phyloP scores from a whole-genome alignment of 1,140 invertebrate genomes.

The Zophobas morio region DNA sequence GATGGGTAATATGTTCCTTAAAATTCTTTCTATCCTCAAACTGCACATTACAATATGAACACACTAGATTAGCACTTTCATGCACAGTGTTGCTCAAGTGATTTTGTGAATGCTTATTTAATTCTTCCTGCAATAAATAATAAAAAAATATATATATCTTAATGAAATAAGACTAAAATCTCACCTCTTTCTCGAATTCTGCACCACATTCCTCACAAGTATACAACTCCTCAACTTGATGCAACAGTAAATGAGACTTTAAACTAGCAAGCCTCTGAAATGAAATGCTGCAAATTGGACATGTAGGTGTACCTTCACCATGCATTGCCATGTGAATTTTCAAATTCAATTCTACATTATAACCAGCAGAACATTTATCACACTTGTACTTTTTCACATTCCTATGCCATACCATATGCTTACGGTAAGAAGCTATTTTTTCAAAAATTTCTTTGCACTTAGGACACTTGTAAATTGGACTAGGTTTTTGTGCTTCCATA shows the following conservation, averaged over 20 bases:
- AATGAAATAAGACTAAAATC: constrained; percentile 44
- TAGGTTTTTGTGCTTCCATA: constrained; percentile 28
- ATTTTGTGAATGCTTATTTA: constrained; percentile 70
- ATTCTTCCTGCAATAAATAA: constrained; percentile 67
- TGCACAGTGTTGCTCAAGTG: constrained; percentile 67
- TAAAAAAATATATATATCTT: not conserved
- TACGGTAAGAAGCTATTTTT: constrained; percentile 50
- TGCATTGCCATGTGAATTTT: constrained; percentile 74
- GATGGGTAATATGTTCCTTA: constrained; percentile 70
- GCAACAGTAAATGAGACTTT: constrained; percentile 79
- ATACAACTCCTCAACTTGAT: constrained; percentile 79
- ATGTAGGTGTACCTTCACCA: constrained; percentile 73
- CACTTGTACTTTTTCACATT: constrained; percentile 78
- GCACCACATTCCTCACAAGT: constrained; percentile 80
- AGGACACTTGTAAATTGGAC: constrained; percentile 47
- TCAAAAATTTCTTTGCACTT: constrained; percentile 54
- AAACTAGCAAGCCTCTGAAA: constrained; percentile 79
- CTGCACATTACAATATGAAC: constrained; percentile 62
- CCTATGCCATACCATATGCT: constrained; percentile 68
- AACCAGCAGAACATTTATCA: constrained; percentile 73
- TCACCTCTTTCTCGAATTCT: constrained; percentile 77
- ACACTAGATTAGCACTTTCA: constrained; percentile 52
- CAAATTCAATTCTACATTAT: constrained; percentile 74
- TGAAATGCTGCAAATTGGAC: constrained; percentile 75
- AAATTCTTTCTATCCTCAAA: constrained; percentile 56